Conservation (phyloP, 2,888 invertebrate genomes). For the Amiota mariae region DNA sequence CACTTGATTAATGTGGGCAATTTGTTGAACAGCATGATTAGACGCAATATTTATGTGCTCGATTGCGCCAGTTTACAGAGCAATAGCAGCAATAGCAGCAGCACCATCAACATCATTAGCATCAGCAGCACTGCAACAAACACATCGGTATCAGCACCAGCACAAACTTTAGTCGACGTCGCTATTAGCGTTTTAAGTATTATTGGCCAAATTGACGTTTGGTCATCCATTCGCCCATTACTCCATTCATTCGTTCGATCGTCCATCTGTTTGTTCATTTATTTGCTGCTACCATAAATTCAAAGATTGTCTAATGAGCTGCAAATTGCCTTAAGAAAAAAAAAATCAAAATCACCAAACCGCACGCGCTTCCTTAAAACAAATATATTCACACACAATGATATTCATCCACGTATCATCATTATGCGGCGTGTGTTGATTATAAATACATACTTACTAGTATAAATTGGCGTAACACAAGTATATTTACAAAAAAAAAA, state of each 20-base stretch:
- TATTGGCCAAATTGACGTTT: constrained; percentile 28
- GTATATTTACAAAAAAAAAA: no score
- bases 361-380: no score
- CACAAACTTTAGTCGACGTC: background rate
- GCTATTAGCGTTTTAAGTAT: constrained; percentile 26
- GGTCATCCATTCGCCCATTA: background rate
- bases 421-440: no score
- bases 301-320: constrained; percentile 26
- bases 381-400: no score
- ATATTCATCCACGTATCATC: no score
- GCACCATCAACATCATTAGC: background rate
- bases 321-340: constrained; percentile 18
- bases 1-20: constrained; percentile 42
- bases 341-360: no score
- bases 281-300: constrained; percentile 23
- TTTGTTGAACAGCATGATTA: constrained; percentile 46
- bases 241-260: constrained; percentile 6
- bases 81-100: background rate
- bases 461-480: no score
- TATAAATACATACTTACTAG: no score
- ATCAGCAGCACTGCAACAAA: background rate
- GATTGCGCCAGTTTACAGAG: constrained; percentile 21
- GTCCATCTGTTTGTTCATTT: background rate
- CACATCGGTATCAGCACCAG: background rate
- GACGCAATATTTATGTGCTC: constrained; percentile 40